Evolutionary conservation across 2,797 vertebrate species (phyloP).

Genomic region (Oceanodroma leucorhoa): DNA sequence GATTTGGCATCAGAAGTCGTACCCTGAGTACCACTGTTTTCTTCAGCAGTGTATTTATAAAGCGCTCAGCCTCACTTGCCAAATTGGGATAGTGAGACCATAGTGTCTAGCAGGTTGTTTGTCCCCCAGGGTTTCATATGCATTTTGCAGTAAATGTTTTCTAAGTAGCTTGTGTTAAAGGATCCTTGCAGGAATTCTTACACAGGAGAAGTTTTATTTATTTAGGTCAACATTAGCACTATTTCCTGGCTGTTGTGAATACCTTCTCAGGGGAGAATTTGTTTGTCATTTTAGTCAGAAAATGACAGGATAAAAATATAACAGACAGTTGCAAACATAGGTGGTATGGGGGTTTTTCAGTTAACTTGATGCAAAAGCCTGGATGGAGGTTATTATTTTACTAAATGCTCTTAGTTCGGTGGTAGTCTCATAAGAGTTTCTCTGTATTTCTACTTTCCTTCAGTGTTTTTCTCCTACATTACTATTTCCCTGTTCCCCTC

Average conservation of each 20-base stretch:
- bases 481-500: not conserved
- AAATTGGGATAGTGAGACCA: not conserved
- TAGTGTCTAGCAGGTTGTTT: not conserved
- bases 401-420: not conserved
- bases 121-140: not conserved
- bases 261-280: constrained; percentile 36
- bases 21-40: not conserved
- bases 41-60: not conserved
- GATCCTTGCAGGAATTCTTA: constrained; percentile 44
- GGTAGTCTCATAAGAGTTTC: not conserved
- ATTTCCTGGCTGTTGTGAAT: constrained; percentile 40
- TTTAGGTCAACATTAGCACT: constrained; percentile 54
- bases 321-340: not conserved
- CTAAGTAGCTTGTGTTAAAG: not conserved
- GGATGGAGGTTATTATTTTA: not conserved
- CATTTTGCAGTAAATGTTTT: constrained; percentile 31
- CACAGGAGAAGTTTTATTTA: constrained; percentile 19
- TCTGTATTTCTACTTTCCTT: not conserved
- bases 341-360: not conserved
- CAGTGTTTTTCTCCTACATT: not conserved
- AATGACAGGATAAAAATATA: constrained; percentile 50
- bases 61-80: not conserved
- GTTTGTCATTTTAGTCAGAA: constrained; percentile 50
- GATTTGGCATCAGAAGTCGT: not conserved
- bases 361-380: not conserved